Conservation (phyloP, 2,113 vertebrate genomes). For the Paramormyrops kingsleyae region DNA sequence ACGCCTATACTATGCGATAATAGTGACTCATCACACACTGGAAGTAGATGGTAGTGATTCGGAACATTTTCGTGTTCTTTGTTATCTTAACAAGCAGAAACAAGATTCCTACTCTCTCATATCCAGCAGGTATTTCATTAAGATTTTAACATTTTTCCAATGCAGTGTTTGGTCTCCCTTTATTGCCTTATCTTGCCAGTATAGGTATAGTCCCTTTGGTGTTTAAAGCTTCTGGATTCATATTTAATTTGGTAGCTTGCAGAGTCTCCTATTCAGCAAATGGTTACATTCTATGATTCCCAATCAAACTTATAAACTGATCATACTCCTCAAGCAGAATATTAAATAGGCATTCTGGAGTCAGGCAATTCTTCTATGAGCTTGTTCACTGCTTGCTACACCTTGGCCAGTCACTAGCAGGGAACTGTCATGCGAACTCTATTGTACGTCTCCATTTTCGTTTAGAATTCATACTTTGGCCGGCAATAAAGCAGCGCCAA, state of each 20-base stretch:
- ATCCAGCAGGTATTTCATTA: constrained; percentile 9
- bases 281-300: neutral
- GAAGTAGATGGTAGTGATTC: neutral
- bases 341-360: neutral
- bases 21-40: neutral
- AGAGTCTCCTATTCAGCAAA: neutral
- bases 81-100: neutral
- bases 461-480: neutral
- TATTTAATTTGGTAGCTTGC: constrained; percentile 45
- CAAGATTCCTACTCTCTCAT: neutral
- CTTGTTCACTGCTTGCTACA: neutral
- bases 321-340: neutral
- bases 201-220: constrained; percentile 44
- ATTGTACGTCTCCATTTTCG: neutral
- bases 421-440: neutral
- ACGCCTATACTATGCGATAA: neutral
- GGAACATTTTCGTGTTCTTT: neutral
- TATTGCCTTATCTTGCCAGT: constrained; percentile 40
- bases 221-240: constrained; percentile 45
- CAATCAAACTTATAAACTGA: neutral
- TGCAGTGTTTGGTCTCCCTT: constrained; percentile 5
- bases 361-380: neutral
- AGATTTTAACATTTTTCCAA: neutral
- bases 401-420: neutral
- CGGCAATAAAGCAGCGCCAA: neutral